Evolutionary conservation across 1,140 invertebrate genomes (phyloP).

Genomic region (Sinonovacula constricta): DNA sequence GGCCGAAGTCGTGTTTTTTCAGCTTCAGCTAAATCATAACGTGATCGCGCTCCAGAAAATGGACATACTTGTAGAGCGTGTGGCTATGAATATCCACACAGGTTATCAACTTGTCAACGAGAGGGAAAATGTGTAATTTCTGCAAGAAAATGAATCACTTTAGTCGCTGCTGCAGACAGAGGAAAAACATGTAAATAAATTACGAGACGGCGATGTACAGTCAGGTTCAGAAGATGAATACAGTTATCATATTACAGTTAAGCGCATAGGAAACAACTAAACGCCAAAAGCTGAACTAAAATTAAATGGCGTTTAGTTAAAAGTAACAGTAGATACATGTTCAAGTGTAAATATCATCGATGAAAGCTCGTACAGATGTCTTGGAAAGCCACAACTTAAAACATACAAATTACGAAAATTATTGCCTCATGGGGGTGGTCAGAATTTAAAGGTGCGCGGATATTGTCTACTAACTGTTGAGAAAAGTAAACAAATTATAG

Average conservation of each 20-base stretch:
- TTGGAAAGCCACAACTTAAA: conserved; percentile 12
- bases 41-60: conserved; percentile 4
- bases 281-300: background rate
- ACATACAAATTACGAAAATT: conserved; percentile 8
- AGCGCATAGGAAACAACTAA: background rate
- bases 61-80: conserved; percentile 31
- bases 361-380: conserved; percentile 13
- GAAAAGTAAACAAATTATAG: background rate
- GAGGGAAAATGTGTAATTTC: conserved; percentile 1
- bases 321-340: conserved; percentile 56
- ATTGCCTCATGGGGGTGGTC: conserved; percentile 21
- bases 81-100: conserved; percentile 19
- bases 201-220: background rate
- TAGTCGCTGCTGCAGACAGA: background rate
- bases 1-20: background rate
- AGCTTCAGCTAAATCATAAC: no score
- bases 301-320: conserved; percentile 1
- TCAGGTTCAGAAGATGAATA: conserved; percentile 13
- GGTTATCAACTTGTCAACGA: background rate
- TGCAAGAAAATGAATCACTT: conserved; percentile 3
- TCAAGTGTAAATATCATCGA: conserved; percentile 46
- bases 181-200: conserved; percentile 9
- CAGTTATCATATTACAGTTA: conserved; percentile 8
- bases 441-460: conserved; percentile 4
- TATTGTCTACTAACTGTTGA: background rate